Percentiles rank a stretch among this genome's conserved stretches.
These are phyloP conservation scores for Connochaetes taurinus DNA, from an alignment of 2,113 vertebrate genomes.

Conservation along the genomic window DNA sequence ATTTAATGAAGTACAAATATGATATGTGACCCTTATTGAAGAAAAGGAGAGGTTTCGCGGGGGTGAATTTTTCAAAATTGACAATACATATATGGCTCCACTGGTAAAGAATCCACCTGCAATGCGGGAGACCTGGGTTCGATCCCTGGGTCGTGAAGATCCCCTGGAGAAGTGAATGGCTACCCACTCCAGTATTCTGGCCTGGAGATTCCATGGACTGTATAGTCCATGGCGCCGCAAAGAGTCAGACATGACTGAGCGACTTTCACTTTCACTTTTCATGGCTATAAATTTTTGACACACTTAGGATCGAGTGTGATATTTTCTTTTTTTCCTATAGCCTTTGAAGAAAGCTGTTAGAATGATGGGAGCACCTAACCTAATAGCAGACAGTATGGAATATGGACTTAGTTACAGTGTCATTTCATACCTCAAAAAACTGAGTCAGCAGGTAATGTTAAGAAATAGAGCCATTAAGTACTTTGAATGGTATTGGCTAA, in stretches of 20 bases:
- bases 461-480: constrained; percentile 46
- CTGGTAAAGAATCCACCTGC: background rate
- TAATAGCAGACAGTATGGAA: constrained; percentile 96
- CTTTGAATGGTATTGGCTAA: constrained; percentile 36
- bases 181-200: background rate
- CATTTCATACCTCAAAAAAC: constrained; percentile 98
- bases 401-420: constrained; percentile 98
- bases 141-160: background rate
- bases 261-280: background rate
- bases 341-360: constrained; percentile 95
- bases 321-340: constrained; percentile 73
- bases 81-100: background rate
- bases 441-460: constrained; percentile 94
- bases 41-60: background rate
- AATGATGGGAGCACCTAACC: constrained; percentile 97
- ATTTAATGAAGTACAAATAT: constrained; percentile 20
- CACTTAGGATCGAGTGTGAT: background rate
- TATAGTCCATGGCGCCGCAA: background rate
- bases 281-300: background rate
- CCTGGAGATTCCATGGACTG: background rate
- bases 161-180: background rate
- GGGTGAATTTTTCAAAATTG: background rate
- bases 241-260: background rate
- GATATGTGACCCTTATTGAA: background rate
- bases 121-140: background rate